Evolutionary conservation across 2,113 vertebrate species (phyloP).

Genomic region (Phrynocephalus versicolor): DNA sequence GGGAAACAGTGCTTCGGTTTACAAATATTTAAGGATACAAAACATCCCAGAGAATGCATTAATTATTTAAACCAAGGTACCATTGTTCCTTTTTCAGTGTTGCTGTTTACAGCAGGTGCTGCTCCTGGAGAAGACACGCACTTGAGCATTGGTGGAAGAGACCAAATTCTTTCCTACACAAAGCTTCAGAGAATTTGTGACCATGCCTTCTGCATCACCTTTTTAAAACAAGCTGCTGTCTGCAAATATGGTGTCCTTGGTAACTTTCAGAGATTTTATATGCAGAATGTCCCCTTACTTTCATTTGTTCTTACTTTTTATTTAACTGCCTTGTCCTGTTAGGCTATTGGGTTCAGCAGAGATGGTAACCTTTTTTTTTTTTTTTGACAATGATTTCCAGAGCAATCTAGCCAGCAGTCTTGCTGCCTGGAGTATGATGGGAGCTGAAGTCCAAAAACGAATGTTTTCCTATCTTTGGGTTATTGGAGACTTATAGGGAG

Average conservation of each 20-base stretch:
- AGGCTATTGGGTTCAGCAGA: background rate
- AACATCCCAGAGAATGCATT: too few species aligned
- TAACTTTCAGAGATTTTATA: background rate
- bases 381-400: too few species aligned
- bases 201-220: background rate
- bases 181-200: background rate
- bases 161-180: background rate
- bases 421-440: too few species aligned
- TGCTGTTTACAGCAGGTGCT: background rate
- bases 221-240: background rate
- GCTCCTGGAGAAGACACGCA: too few species aligned
- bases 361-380: background rate
- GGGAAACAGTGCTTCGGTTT: too few species aligned
- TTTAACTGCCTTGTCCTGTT: background rate
- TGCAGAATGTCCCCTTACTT: background rate
- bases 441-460: too few species aligned
- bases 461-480: too few species aligned
- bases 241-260: background rate
- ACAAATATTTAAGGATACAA: too few species aligned
- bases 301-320: background rate
- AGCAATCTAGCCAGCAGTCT: too few species aligned
- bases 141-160: background rate
- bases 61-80: too few species aligned
- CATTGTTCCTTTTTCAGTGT: background rate
- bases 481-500: too few species aligned